phyloP scores from a whole-genome alignment of 2,797 vertebrate species.

The Spea hammondii region DNA sequence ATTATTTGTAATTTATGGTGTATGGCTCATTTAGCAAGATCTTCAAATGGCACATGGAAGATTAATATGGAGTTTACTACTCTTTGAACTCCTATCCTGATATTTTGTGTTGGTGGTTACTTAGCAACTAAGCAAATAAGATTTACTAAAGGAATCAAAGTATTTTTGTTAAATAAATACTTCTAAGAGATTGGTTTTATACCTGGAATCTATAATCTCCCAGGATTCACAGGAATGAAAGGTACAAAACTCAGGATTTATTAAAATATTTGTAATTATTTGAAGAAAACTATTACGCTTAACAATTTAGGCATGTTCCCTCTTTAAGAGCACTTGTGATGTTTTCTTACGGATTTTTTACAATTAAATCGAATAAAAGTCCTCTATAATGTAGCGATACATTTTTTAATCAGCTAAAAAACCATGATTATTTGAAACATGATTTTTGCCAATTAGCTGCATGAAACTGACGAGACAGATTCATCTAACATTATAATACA shows the following conservation, averaged over 20 bases:
- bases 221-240: neutral
- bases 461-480: no score
- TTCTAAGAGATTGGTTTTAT: slow-evolving; percentile 26
- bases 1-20: slow-evolving; percentile 23
- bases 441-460: no score
- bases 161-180: slow-evolving; percentile 7
- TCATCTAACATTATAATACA: no score
- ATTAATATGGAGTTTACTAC: slow-evolving; percentile 28
- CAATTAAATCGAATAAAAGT: no score
- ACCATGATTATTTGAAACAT: no score
- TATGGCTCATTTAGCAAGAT: slow-evolving; percentile 24
- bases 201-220: neutral
- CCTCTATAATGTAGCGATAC: no score
- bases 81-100: slow-evolving; percentile 31
- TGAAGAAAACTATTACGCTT: neutral
- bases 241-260: slow-evolving; percentile 10
- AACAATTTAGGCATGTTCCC: slow-evolving; percentile 17
- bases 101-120: slow-evolving; percentile 10
- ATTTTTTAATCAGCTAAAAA: no score
- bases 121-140: slow-evolving; percentile 40
- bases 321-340: neutral
- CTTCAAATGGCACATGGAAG: slow-evolving; percentile 23
- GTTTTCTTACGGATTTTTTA: neutral
- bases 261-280: slow-evolving; percentile 13
- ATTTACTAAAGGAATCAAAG: slow-evolving; percentile 21